These are phyloP conservation scores for Caenorhabditis plicata DNA, from an alignment of 2,888 invertebrate genomes.

Conservation along the genomic window DNA sequence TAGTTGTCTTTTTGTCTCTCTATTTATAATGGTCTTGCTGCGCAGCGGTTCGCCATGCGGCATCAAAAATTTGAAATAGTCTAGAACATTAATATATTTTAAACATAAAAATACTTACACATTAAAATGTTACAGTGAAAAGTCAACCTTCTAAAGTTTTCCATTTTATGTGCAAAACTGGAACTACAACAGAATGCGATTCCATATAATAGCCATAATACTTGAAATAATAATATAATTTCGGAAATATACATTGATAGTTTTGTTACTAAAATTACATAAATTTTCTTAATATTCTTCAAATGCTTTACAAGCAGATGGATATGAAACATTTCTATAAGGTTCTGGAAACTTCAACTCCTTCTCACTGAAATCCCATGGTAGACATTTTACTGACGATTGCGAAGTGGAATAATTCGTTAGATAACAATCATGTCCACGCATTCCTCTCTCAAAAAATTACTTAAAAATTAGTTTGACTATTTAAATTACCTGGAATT, in stretches of 20 bases:
- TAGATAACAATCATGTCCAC: constrained; percentile 20
- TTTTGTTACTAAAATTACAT: no score
- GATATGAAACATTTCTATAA: neutral
- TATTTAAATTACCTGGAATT: constrained; percentile 11
- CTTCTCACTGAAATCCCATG: constrained; percentile 13
- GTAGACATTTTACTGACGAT: constrained; percentile 12
- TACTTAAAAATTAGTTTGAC: neutral
- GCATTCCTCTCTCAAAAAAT: constrained; percentile 24
- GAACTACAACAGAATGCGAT: constrained; percentile 23
- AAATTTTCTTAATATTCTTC: no score
- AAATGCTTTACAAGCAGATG: constrained; percentile 6
- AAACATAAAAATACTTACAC: constrained; percentile 1
- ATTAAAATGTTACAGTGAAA: constrained; percentile 9
- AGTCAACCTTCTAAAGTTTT: constrained; percentile 3
- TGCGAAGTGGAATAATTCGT: neutral
- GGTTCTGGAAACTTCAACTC: constrained; percentile 17
- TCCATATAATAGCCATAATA: constrained; percentile 16
- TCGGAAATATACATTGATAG: no score
- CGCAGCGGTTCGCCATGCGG: no score
- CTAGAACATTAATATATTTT: no score
- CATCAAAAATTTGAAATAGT: no score
- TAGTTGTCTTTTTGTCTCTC: no score
- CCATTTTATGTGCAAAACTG: constrained; percentile 2
- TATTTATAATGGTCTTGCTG: no score
- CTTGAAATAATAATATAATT: constrained; percentile 11